Percentiles rank a stretch among this genome's conserved stretches.
These are phyloP conservation scores for Athrips mouffetella DNA, from an alignment of 2,888 invertebrate species.

Conservation along the genomic window DNA sequence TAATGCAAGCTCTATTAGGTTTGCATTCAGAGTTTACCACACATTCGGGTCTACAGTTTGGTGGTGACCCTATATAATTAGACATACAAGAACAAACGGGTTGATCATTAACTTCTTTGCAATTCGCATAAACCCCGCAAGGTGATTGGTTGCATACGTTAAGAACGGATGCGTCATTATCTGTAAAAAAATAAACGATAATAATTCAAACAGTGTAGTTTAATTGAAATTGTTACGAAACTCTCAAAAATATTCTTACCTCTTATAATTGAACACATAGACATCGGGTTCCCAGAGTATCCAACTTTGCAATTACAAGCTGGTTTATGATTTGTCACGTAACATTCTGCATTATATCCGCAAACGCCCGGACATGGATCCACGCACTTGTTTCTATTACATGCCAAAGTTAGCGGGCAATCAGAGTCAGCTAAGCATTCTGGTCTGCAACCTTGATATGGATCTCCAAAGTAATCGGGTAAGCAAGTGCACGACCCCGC, in stretches of 20 bases:
- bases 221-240: too few species aligned
- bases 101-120: constrained; percentile 83
- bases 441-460: constrained; percentile 85
- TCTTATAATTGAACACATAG: constrained; percentile 56
- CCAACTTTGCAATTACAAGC: constrained; percentile 80
- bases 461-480: constrained; percentile 85
- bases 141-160: constrained; percentile 86
- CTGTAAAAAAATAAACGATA: constrained; percentile 39
- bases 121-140: constrained; percentile 85
- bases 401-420: constrained; percentile 80
- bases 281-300: constrained; percentile 83
- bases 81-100: constrained; percentile 85
- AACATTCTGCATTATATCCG: constrained; percentile 82
- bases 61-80: constrained; percentile 82
- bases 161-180: constrained; percentile 45
- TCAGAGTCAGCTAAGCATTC: constrained; percentile 83
- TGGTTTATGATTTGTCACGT: constrained; percentile 82
- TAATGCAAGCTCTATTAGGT: constrained; percentile 81
- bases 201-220: too few species aligned
- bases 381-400: constrained; percentile 81
- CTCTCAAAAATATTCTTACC: constrained; percentile 43
- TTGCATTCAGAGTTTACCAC: constrained; percentile 82
- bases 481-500: constrained; percentile 86
- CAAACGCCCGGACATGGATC: constrained; percentile 85
- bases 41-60: constrained; percentile 81